phyloP scores from a whole-genome alignment of 2,113 vertebrate genomes.

The Phrynosoma blainvillii region DNA sequence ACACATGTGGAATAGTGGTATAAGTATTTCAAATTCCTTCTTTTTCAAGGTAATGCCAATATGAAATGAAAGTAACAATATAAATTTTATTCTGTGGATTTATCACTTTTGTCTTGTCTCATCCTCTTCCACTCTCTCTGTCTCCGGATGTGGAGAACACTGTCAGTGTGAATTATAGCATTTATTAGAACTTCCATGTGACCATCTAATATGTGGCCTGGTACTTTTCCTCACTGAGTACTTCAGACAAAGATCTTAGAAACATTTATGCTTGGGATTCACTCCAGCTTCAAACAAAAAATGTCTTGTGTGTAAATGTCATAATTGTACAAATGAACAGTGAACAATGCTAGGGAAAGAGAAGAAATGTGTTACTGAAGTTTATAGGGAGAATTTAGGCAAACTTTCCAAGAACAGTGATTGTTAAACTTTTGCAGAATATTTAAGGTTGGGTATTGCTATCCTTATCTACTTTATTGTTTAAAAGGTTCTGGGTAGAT shows the following conservation, averaged over 20 bases:
- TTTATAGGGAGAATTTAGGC: background rate
- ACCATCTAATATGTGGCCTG: background rate
- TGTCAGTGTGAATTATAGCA: background rate
- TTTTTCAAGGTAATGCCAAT: background rate
- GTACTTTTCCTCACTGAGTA: background rate
- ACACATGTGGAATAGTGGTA: background rate
- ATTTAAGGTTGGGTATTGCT: background rate
- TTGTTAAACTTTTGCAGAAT: background rate
- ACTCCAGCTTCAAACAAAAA: slow-evolving; percentile 1
- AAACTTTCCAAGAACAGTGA: background rate
- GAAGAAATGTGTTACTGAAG: background rate
- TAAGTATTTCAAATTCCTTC: background rate
- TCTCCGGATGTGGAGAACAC: background rate
- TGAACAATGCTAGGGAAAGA: background rate
- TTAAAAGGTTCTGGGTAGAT: background rate
- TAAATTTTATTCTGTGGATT: background rate
- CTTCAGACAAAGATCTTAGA: background rate
- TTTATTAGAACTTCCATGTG: background rate
- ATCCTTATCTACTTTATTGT: background rate
- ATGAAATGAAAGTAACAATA: background rate
- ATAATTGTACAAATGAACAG: background rate
- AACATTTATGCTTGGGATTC: background rate
- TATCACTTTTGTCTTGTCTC: background rate
- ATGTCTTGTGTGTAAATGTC: background rate
- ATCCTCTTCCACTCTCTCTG: no score